These are phyloP conservation scores for Phymatocera aterrima DNA, from an alignment of 2,888 invertebrate species.

Conservation along the genomic window DNA sequence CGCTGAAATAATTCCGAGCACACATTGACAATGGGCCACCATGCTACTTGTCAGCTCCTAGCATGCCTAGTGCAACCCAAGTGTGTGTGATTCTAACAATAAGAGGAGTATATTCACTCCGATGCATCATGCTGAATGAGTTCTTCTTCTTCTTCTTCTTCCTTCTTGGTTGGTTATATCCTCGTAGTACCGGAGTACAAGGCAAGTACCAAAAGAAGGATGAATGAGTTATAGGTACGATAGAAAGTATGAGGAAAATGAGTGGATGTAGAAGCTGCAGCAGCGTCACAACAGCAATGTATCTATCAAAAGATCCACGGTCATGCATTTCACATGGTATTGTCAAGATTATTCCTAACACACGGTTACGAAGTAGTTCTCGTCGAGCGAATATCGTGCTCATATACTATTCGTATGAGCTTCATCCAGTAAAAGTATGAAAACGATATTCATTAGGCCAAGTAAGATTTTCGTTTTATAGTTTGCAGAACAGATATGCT, in stretches of 20 bases:
- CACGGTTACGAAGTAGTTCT: constrained; percentile 3
- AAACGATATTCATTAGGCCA: background rate
- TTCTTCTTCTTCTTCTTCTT: no score
- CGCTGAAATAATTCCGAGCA: background rate
- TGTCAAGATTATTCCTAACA: constrained; percentile 20
- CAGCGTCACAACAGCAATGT: background rate
- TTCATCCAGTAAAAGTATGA: background rate
- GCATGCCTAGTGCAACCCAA: background rate
- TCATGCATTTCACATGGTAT: constrained; percentile 6
- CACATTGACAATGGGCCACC: background rate
- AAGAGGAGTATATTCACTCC: background rate
- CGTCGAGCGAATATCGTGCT: background rate
- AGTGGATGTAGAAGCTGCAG: background rate
- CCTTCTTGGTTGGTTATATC: no score
- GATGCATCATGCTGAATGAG: background rate
- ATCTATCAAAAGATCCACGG: constrained; percentile 8
- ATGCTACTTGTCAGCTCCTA: background rate
- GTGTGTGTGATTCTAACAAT: background rate
- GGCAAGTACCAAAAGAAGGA: no score
- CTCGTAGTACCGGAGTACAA: no score
- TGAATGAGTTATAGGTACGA: background rate
- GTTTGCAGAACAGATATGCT: background rate
- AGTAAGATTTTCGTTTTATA: background rate
- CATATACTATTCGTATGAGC: background rate
- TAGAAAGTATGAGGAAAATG: background rate